Evolutionary conservation across 2,113 vertebrate genomes (phyloP).

Genomic region (Vidua chalybeata): DNA sequence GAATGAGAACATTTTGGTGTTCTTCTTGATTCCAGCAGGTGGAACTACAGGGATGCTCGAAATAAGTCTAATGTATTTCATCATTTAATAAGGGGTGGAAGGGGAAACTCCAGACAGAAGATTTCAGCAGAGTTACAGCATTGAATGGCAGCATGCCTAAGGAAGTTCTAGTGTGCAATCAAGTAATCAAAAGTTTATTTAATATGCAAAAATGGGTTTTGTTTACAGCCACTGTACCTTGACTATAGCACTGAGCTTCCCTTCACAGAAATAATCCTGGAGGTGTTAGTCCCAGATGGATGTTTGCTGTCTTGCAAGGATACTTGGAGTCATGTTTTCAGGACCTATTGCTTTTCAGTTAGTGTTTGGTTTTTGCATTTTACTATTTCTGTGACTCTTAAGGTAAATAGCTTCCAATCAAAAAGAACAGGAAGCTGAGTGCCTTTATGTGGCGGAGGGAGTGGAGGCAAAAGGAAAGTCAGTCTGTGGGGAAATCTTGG

Average conservation of each 20-base stretch:
- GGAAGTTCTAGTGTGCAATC: not conserved
- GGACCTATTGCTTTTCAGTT: not conserved
- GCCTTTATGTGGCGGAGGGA: not conserved
- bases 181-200: not conserved
- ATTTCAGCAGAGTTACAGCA: not conserved
- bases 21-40: constrained; percentile 17
- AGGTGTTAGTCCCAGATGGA: not conserved
- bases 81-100: not conserved
- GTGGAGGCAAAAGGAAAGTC: not conserved
- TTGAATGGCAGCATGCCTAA: not conserved
- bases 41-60: not conserved
- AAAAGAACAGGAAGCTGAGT: not conserved
- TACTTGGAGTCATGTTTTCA: not conserved
- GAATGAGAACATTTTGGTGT: rapidly evolving
- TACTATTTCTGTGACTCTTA: not conserved
- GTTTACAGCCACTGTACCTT: not conserved
- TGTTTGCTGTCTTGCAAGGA: not conserved
- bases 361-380: not conserved
- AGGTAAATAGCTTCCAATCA: not conserved
- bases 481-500: not conserved
- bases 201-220: not conserved
- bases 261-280: not conserved
- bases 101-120: not conserved
- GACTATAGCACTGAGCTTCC: not conserved
- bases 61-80: not conserved